Conservation (phyloP, 2,888 invertebrate species). For the Drosophila helvetica region DNA sequence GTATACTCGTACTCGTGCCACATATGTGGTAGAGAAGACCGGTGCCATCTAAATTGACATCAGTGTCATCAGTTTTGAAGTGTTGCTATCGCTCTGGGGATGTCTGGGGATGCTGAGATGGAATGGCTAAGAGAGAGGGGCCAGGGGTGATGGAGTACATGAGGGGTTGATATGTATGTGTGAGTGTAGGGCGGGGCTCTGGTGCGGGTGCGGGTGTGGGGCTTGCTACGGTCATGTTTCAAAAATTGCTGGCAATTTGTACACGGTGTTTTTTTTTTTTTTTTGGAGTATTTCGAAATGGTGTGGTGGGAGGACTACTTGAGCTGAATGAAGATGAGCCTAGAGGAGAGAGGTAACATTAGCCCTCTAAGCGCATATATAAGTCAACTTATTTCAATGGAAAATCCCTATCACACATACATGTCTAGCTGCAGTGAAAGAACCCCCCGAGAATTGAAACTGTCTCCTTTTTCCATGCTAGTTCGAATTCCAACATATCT, state of each 20-base stretch:
- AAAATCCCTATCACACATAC: conserved; percentile 35
- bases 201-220: neutral
- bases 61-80: conserved; percentile 76
- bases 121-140: neutral
- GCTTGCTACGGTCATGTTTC: conserved; percentile 25
- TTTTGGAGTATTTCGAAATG: neutral
- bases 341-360: neutral
- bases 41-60: conserved; percentile 60
- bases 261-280: conserved; percentile 6
- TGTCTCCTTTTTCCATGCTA: too few species aligned
- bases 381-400: conserved; percentile 33
- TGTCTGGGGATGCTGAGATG: neutral
- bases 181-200: neutral
- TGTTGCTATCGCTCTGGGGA: conserved; percentile 45
- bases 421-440: too few species aligned
- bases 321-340: conserved; percentile 31
- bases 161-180: neutral
- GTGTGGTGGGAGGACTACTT: neutral
- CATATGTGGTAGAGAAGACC: conserved; percentile 13
- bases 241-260: conserved; percentile 46
- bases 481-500: too few species aligned
- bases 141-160: neutral
- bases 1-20: neutral
- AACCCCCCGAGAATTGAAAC: too few species aligned
- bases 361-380: neutral